Evolutionary conservation across 2,113 vertebrate species (phyloP).

Genomic region (Prochilodus magdalenae): DNA sequence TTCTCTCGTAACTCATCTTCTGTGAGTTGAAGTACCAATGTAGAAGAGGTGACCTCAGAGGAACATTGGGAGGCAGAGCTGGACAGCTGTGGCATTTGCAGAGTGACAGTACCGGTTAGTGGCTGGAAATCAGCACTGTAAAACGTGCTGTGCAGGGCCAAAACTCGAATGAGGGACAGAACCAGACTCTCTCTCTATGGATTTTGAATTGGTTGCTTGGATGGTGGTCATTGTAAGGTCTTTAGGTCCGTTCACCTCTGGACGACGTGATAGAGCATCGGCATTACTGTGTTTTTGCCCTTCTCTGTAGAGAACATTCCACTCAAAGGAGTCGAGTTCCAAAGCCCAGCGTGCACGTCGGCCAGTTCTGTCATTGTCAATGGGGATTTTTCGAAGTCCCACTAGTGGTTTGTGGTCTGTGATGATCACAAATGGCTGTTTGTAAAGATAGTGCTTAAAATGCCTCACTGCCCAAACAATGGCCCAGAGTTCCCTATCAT

Average conservation of each 20-base stretch:
- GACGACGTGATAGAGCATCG: constrained; percentile 10
- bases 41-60: too few species aligned
- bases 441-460: constrained; percentile 23
- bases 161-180: not conserved
- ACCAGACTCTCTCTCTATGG: not conserved
- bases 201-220: not conserved
- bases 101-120: too few species aligned
- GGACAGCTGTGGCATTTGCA: too few species aligned
- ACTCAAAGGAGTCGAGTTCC: constrained; percentile 41
- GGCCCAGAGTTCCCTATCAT: too few species aligned
- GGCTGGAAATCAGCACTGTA: too few species aligned
- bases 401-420: constrained; percentile 28
- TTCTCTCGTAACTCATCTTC: too few species aligned
- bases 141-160: not conserved
- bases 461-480: constrained; percentile 32
- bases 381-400: not conserved
- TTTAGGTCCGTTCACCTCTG: not conserved
- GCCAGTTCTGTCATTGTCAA: constrained; percentile 19
- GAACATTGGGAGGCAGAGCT: too few species aligned
- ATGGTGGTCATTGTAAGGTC: not conserved
- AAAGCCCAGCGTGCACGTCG: constrained; percentile 8
- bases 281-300: constrained; percentile 33
- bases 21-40: too few species aligned
- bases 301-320: constrained; percentile 18
- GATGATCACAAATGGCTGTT: constrained; percentile 1